Base-by-base conservation (phyloP, 1,140 invertebrate genomes). In the Drosophila paulistorum region DNA sequence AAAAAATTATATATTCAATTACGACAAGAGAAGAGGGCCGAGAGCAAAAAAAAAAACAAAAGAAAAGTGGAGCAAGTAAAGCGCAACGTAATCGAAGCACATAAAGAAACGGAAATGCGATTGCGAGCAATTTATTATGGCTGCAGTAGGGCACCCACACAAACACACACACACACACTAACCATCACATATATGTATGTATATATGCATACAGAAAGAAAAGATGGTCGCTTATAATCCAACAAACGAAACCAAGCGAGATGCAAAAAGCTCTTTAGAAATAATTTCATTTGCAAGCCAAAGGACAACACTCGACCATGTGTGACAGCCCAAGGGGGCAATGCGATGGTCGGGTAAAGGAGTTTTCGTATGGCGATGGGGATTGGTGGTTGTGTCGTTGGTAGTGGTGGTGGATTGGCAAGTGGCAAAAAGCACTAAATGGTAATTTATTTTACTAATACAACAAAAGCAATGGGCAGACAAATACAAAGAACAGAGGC, bases 391-490 rank as follows among this genome's bases (percentile, higher is more conserved):
- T 11, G 23, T 64, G 61, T n/a, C 26, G 55, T 11, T 33, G 37
- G 37, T 10, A 26, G 13, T 23, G 11, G 13, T 23, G 7, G 55
- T 66, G 41, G 55, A 23, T 65, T 37, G 74, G 77, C 68, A 75
- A 80, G 83, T 84, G 83, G 84, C 84, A 87, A 87, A 89, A 84
- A 89, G 85, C 80, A 89, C 84, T 89, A 89, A 89, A 89, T 90
- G 85, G 84, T 89, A 89, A 89, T 89, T 89, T 89, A 89, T 89
- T 89, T 89, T 89, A 84, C 85, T 90, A 89, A 89, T 90, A 89
- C 84, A 90, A 87, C 85, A 87, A 87, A 81, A 81, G 74, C 67
- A 60, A 69, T 68, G 66, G 55, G 55, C 63, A 76, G 66, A 73
- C 79, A 66, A 68, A 80, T 48, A 48, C 45, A 51, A 51, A 51